A percentile compares a stretch with the other conserved stretches of the same genome.
These are phyloP conservation scores for Pachyrhynchus sulphureomaculatus DNA, from an alignment of 1,140 invertebrate genomes.

Conservation along the genomic window DNA sequence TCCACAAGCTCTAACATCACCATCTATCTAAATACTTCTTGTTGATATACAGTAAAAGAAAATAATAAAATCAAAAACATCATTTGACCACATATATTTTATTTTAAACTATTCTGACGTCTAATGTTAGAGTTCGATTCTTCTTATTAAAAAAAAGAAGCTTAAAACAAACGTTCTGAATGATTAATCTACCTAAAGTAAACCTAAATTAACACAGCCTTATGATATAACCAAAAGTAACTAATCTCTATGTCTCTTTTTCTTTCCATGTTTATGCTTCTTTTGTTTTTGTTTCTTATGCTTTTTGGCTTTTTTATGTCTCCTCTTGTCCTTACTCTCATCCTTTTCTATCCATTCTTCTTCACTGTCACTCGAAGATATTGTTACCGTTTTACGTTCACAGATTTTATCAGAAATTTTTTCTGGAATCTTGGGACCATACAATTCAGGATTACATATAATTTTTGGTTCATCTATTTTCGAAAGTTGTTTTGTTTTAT, in stretches of 20 bases:
- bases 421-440: conserved; percentile 45
- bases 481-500: conserved; percentile 11
- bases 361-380: conserved; percentile 24
- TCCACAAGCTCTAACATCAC: no score
- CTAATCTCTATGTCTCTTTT: conserved; percentile 7
- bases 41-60: no score
- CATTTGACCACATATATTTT: no score
- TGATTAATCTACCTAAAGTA: no score
- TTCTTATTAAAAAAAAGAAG: no score
- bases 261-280: conserved; percentile 35
- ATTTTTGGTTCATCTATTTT: background rate
- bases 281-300: conserved; percentile 31
- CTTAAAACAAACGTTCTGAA: no score
- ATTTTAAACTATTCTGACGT: no score
- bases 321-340: conserved; percentile 30
- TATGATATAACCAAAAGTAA: no score
- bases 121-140: no score
- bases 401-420: background rate
- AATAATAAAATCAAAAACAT: no score
- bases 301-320: conserved; percentile 30
- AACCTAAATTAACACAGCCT: no score
- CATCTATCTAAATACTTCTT: no score
- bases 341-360: conserved; percentile 47
- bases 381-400: background rate
- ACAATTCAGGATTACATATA: conserved; percentile 17